Conservation (phyloP, 1,140 invertebrate species). For the Lysiphlebus fabarum region DNA sequence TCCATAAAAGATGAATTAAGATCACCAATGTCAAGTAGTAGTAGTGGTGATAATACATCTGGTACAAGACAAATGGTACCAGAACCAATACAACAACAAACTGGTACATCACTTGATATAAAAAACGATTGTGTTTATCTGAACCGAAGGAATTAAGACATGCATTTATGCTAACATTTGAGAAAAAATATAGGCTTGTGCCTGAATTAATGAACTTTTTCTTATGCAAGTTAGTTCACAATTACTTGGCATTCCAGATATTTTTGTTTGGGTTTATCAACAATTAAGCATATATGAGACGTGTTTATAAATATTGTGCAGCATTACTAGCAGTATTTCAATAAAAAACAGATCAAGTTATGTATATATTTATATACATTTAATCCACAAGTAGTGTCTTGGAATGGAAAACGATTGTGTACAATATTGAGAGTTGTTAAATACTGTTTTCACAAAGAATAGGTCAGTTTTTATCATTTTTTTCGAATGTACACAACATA, state of each 20-base stretch:
- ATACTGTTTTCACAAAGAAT: conserved; percentile 97
- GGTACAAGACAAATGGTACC: conserved; percentile 60
- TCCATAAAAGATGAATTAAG: conserved; percentile 63
- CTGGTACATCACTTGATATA: conserved; percentile 56
- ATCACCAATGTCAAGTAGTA: conserved; percentile 46
- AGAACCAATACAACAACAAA: conserved; percentile 57
- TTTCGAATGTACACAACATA: conserved; percentile 9
- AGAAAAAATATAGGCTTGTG: conserved; percentile 89
- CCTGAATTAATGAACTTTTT: no score
- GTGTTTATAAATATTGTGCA: conserved; percentile 96
- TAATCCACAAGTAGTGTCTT: conserved; percentile 97
- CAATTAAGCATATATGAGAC: conserved; percentile 89
- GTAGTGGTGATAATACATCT: conserved; percentile 39
- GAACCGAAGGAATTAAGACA: conserved; percentile 91
- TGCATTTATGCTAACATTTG: conserved; percentile 90
- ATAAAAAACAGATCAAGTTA: conserved; percentile 95
- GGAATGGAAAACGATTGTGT: conserved; percentile 97
- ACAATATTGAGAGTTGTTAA: conserved; percentile 97
- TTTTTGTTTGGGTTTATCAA: conserved; percentile 96
- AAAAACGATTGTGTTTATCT: conserved; percentile 78
- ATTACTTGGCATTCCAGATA: conserved; percentile 81
- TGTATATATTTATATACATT: conserved; percentile 96
- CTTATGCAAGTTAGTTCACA: conserved; percentile 94
- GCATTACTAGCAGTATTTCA: conserved; percentile 97
- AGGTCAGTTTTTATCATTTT: conserved; percentile 63